These are phyloP conservation scores for Hypocryptadius cinnamomeus DNA, from an alignment of 2,113 vertebrate genomes.

Conservation along the genomic window DNA sequence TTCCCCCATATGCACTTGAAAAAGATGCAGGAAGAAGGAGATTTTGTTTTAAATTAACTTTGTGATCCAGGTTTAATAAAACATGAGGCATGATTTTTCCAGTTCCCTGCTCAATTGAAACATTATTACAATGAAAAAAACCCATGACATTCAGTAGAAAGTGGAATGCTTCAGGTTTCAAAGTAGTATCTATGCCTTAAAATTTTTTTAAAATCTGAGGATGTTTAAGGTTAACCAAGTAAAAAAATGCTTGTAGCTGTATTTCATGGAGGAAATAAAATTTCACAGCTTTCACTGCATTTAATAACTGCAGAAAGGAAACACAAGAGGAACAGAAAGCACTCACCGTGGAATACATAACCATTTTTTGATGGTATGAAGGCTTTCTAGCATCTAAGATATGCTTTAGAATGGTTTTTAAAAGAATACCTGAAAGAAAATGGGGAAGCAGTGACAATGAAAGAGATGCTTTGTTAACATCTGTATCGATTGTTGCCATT, in stretches of 20 bases:
- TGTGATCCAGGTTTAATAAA: not conserved
- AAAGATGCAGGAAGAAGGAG: not conserved
- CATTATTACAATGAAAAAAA: not conserved
- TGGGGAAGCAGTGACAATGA: not conserved
- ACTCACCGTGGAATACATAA: slow-evolving; percentile 81
- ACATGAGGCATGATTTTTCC: not conserved
- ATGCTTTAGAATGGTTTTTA: slow-evolving; percentile 74
- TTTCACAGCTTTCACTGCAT: not conserved
- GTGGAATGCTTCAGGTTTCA: not conserved
- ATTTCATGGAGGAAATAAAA: not conserved
- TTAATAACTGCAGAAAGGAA: not conserved
- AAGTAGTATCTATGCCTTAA: not conserved
- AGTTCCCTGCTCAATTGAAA: not conserved
- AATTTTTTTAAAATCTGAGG: not conserved
- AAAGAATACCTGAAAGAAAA: slow-evolving; percentile 69
- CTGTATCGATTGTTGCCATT: not conserved
- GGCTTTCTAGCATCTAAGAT: slow-evolving; percentile 64
- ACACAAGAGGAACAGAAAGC: not conserved
- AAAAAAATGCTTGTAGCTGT: not conserved
- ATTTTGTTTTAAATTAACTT: not conserved
- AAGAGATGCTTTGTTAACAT: not conserved
- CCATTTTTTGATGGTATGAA: slow-evolving; percentile 66
- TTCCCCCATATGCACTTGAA: not conserved
- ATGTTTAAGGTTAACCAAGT: not conserved
- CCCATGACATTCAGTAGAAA: not conserved